These are phyloP conservation scores for Odontamblyopus lacepedii DNA, from an alignment of 2,797 vertebrate species.

Conservation along the genomic window DNA sequence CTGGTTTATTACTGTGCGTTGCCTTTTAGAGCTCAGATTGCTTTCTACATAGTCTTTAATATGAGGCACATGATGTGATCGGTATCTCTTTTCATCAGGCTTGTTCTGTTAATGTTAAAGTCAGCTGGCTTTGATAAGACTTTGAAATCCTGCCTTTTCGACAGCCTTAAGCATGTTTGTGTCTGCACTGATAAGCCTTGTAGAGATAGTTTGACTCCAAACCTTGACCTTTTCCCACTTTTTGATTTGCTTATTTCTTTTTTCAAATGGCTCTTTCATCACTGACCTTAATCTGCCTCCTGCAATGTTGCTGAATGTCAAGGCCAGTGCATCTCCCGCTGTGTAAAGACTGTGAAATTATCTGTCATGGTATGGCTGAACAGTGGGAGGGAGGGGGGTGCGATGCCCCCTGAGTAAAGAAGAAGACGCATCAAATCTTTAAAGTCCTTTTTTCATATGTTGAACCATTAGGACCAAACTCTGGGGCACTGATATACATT, in stretches of 20 bases:
- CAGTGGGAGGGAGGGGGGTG: conserved; percentile 11
- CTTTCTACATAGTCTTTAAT: not conserved
- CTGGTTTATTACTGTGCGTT: too few relatives aligned
- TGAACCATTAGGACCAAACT: too few relatives aligned
- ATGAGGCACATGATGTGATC: not conserved
- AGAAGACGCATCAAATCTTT: conserved; percentile 7
- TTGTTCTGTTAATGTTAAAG: not conserved
- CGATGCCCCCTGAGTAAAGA: not conserved
- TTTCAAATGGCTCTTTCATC: conserved; percentile 45
- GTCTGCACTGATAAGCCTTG: conserved; percentile 15
- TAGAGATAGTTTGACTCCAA: conserved; percentile 9
- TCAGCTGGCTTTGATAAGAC: not conserved
- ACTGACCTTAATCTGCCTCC: conserved; percentile 41
- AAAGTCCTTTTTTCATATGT: conserved; percentile 9
- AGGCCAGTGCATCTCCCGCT: conserved; percentile 26
- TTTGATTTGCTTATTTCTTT: conserved; percentile 26
- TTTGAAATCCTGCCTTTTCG: not conserved
- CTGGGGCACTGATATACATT: too few relatives aligned
- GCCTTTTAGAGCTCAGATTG: too few relatives aligned
- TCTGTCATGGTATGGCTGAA: conserved; percentile 28
- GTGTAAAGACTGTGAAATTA: conserved; percentile 30
- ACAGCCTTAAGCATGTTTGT: conserved; percentile 1
- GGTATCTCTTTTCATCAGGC: not conserved
- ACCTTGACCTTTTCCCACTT: conserved; percentile 30
- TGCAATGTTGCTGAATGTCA: conserved; percentile 49